Percentiles rank a stretch among this genome's conserved stretches.
Conservation (phyloP, 2,113 vertebrate species). For the Sterrhoptilus dennistouni region DNA sequence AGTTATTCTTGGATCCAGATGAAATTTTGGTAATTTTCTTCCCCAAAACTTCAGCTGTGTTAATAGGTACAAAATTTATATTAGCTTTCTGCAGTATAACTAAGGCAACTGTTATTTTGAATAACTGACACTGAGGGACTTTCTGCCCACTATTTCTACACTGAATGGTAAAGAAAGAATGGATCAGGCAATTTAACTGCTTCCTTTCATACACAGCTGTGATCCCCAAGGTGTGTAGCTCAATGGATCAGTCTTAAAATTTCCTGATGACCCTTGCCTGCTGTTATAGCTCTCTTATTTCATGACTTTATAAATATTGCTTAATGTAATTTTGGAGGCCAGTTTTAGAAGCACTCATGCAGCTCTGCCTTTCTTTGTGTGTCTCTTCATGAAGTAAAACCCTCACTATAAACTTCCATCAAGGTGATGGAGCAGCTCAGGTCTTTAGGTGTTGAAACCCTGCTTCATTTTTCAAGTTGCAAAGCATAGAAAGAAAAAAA, state of each 20-base stretch:
- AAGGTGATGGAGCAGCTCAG: background rate
- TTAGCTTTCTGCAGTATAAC: background rate
- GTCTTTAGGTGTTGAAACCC: background rate
- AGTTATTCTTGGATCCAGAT: background rate
- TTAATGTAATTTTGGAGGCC: background rate
- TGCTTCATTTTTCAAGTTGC: background rate
- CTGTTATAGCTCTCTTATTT: background rate
- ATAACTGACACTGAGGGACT: background rate
- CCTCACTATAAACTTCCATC: background rate
- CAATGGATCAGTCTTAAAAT: background rate
- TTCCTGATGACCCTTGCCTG: background rate
- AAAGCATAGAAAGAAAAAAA: background rate
- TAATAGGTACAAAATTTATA: background rate
- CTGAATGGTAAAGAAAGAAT: background rate
- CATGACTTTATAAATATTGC: background rate
- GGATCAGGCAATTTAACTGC: background rate
- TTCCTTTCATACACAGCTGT: background rate
- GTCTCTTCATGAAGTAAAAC: background rate
- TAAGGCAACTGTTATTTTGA: background rate
- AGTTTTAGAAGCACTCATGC: background rate
- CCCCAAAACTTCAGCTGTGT: background rate
- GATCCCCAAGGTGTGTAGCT: background rate
- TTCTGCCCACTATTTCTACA: background rate
- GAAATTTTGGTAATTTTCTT: background rate
- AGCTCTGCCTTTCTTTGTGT: background rate